These are phyloP conservation scores for Cherax destructor DNA, from an alignment of 1,140 invertebrate genomes.

Conservation along the genomic window DNA sequence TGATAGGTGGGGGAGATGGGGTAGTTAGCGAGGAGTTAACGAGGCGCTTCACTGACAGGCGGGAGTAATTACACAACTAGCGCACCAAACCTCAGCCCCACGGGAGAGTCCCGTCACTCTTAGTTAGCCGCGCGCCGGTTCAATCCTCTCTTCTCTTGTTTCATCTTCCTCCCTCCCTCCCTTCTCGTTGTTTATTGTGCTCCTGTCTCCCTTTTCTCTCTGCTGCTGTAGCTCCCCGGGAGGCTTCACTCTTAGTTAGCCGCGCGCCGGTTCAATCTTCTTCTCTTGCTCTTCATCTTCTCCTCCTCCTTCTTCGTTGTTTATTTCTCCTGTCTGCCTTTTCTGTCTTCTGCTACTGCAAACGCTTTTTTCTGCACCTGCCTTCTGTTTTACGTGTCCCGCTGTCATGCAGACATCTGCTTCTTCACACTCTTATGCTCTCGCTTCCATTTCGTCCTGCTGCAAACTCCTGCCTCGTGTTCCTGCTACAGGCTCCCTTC, in stretches of 20 bases:
- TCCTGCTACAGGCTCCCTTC: too few species aligned
- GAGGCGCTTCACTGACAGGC: conserved; percentile 10
- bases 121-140: not conserved
- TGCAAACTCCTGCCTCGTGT: too few species aligned
- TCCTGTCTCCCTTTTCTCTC: not conserved
- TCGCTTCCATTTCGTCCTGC: too few species aligned
- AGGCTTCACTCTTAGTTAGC: not conserved
- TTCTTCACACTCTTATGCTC: too few species aligned
- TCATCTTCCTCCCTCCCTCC: not conserved
- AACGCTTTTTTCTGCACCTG: too few species aligned
- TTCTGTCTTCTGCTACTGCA: too few species aligned
- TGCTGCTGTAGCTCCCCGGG: not conserved
- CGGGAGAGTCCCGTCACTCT: not conserved
- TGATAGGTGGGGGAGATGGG: not conserved
- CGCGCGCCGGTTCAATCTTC: too few species aligned
- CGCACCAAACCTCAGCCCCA: not conserved
- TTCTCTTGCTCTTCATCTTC: not conserved
- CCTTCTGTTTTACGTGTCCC: too few species aligned
- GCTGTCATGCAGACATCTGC: too few species aligned
- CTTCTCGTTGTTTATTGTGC: not conserved
- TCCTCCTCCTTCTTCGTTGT: too few species aligned
- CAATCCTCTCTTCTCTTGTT: not conserved
- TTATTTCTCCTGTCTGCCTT: too few species aligned
- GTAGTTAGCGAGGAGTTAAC: not conserved
- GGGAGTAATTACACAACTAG: not conserved